Evolutionary conservation across 2,888 invertebrate genomes (phyloP), one percentile per base, ranked within the genome.

Genomic region (Nemapogon koenigi): DNA sequence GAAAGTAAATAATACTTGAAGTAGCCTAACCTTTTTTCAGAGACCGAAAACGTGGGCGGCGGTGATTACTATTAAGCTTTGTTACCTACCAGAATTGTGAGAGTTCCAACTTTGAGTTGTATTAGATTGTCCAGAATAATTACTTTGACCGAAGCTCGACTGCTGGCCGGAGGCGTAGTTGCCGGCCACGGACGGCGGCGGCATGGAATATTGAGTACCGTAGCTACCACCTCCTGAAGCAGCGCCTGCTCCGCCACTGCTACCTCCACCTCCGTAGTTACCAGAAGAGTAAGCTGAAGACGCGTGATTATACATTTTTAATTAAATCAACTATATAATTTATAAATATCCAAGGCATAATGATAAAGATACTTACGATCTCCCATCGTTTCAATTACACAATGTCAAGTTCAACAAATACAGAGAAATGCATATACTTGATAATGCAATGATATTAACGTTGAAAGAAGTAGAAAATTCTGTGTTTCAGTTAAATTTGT

Each of bases 181-280:
- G 43, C 72, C 79, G 35, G 68, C 60, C 35, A 71, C 60, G 45
- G 62, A 54, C 32, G 80, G 70, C 39, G 78, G 70, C 46, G 80
- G 70, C 55, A 78, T 63, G 38, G 79, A 65, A 62, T 81, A 72
- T 55, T 72, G 68, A 46, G 47, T 10, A 39, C 69, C 61, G 19
- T 70, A 62, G 52, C 73, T 72, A 38, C 73, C 51, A 16, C 46
- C 45, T 4, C 45, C 43, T 11, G 36, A 67, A 41, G 67, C 60
- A 38, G 67, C 59, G 44, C 64, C 11, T 41, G n/a, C 19, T 33
- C 33, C 41, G 17, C 40, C 33, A 8, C 16, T 14, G 14, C 30
- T 37, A 10, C 29, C 31, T 2, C 38, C 41, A n/a, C 46, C 46
- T 13, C 65, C 58, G 50, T 78, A 65, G 59, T 75, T 75, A 27